Conservation (phyloP, 2,113 vertebrate species). For the Protobothrops mucrosquamatus region DNA sequence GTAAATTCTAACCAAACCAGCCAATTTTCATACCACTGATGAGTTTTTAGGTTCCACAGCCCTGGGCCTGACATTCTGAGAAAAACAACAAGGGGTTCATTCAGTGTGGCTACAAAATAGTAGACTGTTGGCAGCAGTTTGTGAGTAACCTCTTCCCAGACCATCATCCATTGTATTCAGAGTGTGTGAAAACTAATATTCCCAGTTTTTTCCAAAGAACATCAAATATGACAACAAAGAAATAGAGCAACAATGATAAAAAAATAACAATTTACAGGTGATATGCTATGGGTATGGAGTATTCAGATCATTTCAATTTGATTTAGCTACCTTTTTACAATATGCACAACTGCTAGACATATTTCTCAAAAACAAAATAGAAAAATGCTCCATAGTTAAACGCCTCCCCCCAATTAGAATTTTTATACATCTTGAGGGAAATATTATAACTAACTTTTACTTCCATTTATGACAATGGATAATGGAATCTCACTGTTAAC, state of each 20-base stretch:
- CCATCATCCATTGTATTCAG: neutral
- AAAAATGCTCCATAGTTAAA: neutral
- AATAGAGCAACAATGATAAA: neutral
- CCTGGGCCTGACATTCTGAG: neutral
- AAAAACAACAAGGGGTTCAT: neutral
- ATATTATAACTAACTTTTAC: neutral
- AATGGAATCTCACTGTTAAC: neutral
- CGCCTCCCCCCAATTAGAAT: neutral
- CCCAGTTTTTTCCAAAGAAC: neutral
- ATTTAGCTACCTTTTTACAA: neutral
- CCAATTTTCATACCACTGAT: neutral
- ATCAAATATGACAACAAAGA: neutral
- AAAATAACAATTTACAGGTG: neutral
- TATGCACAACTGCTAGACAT: neutral
- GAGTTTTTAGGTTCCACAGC: neutral
- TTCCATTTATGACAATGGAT: neutral
- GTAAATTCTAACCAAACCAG: neutral
- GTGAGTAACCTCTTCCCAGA: neutral
- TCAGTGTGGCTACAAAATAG: neutral
- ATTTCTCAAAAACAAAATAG: neutral
- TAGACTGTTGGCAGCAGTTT: neutral
- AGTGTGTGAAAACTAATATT: neutral
- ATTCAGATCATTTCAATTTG: neutral
- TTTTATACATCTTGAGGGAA: neutral
- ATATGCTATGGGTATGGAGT: neutral